These are phyloP conservation scores for Conger conger DNA, from an alignment of 2,113 vertebrate genomes.

Conservation along the genomic window DNA sequence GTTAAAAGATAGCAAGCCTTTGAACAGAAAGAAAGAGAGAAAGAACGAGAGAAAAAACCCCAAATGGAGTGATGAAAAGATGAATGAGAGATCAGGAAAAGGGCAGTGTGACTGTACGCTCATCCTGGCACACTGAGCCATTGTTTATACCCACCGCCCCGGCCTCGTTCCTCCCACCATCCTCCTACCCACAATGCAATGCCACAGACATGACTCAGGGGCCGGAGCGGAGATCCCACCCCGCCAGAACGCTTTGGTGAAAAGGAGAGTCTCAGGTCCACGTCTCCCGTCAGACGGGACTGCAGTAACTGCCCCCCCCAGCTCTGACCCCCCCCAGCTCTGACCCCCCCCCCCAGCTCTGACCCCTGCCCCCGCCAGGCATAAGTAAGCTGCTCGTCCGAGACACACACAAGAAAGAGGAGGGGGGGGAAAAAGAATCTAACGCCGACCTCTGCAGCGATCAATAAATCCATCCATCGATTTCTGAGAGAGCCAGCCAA, in stretches of 20 bases:
- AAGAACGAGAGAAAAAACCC: too few relatives aligned
- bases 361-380: constrained; percentile 27
- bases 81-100: background rate
- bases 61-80: background rate
- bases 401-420: constrained; percentile 3
- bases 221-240: constrained; percentile 26
- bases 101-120: background rate
- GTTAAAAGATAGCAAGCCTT: background rate
- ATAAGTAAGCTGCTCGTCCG: constrained; percentile 5
- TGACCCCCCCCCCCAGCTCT: constrained; percentile 33
- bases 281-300: constrained; percentile 8
- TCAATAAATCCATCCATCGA: constrained; percentile 17
- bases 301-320: background rate
- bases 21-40: background rate
- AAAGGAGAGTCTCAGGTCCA: constrained; percentile 15
- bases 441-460: constrained; percentile 14
- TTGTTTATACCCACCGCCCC: background rate
- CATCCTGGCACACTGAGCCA: background rate
- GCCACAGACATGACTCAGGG: constrained; percentile 54
- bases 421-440: background rate
- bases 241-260: constrained; percentile 4
- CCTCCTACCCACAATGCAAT: constrained; percentile 37
- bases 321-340: constrained; percentile 35
- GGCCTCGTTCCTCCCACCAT: background rate
- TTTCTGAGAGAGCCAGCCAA: background rate